Conservation (phyloP, 2,888 invertebrate species). For the Metalampra italica region DNA sequence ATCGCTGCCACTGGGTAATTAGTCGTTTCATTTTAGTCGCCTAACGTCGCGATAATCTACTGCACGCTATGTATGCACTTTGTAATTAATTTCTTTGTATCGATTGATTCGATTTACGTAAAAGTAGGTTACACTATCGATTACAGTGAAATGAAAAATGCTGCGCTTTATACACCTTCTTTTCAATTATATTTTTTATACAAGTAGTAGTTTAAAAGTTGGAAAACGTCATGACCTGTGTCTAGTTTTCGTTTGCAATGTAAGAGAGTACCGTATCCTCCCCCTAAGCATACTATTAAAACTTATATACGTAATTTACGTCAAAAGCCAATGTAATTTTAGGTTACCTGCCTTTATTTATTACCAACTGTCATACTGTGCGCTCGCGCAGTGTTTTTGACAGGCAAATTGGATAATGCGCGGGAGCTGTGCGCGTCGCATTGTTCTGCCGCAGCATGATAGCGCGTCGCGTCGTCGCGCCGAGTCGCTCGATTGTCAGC, state of each 20-base stretch:
- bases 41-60: constrained; percentile 49
- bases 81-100: constrained; percentile 60
- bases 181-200: no score
- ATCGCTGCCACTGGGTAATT: constrained; percentile 60
- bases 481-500: constrained; percentile 55
- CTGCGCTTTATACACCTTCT: neutral
- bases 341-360: neutral
- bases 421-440: constrained; percentile 50
- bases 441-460: constrained; percentile 51
- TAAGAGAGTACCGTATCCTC: no score
- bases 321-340: neutral
- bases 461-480: neutral
- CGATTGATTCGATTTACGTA: constrained; percentile 42
- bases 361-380: constrained; percentile 10
- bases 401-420: constrained; percentile 72
- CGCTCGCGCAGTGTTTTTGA: constrained; percentile 61
- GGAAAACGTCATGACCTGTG: no score
- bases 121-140: neutral
- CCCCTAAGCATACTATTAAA: no score
- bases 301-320: neutral
- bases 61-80: constrained; percentile 57
- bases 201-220: no score
- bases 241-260: no score
- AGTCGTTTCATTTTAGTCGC: constrained; percentile 66
- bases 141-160: neutral